These are phyloP conservation scores for Oncorhynchus mykiss DNA, from an alignment of 2,113 vertebrate genomes.

Conservation along the genomic window DNA sequence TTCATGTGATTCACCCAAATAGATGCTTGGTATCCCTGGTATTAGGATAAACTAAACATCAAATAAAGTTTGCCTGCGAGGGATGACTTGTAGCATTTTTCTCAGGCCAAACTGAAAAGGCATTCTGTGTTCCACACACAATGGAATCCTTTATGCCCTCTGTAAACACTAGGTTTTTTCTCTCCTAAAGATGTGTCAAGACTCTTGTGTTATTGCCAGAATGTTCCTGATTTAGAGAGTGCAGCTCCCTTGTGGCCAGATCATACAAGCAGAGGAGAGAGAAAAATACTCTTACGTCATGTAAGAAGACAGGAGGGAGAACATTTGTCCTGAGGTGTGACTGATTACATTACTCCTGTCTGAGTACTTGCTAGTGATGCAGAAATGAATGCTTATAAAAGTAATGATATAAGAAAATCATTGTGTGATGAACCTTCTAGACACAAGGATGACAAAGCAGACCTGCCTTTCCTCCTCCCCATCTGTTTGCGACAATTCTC, in stretches of 20 bases:
- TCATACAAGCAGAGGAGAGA: background rate
- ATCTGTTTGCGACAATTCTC: background rate
- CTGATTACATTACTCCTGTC: background rate
- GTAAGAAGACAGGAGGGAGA: slow-evolving; percentile 9
- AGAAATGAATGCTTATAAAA: background rate
- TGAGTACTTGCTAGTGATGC: background rate
- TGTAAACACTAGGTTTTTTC: slow-evolving; percentile 35
- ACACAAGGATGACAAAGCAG: background rate
- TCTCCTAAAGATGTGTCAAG: slow-evolving; percentile 35
- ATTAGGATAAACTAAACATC: slow-evolving; percentile 40
- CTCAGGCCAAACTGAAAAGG: slow-evolving; percentile 48
- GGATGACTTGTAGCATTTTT: slow-evolving; percentile 36
- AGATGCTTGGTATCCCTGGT: slow-evolving; percentile 29
- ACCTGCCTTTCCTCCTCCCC: background rate
- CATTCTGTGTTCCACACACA: slow-evolving; percentile 41
- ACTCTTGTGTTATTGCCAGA: slow-evolving; percentile 43
- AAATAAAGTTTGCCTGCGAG: slow-evolving; percentile 45
- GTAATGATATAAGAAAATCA: slow-evolving; percentile 3
- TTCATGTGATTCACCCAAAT: slow-evolving; percentile 48
- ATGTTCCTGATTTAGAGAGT: slow-evolving; percentile 6
- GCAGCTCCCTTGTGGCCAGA: slow-evolving; percentile 28
- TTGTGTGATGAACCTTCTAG: background rate
- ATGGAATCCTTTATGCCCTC: slow-evolving; percentile 37
- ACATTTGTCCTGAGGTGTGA: slow-evolving; percentile 1
- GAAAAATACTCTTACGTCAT: slow-evolving; percentile 2